Evolutionary conservation across 2,797 vertebrate genomes (phyloP), one percentile per base, ranked within the genome.

Genomic region (Vireo griseus): DNA sequence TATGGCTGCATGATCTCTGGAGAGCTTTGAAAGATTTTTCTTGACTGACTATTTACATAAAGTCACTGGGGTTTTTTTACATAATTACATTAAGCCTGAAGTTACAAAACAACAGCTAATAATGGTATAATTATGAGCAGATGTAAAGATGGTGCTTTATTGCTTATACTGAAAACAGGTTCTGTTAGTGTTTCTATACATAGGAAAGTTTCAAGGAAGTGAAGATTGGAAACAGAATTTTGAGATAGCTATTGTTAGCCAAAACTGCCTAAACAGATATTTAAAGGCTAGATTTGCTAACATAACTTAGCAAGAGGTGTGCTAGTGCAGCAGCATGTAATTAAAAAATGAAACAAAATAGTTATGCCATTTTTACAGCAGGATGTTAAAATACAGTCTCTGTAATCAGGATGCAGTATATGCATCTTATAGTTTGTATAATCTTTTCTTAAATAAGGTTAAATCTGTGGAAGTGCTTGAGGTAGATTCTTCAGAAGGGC

Each of bases 21-120:
- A 71, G n/a, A 59, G 14, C 39, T 16, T 10, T 26, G 42, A 76
- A 69, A 45, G 2, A 3, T 69, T 13, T 71, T 39, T 66, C 9
- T 13, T 45, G 11, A 48, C 13, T 66, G 16, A 25, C 0, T 40
- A 9, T 4, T 47, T 65, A 59, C 2, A 4, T 47, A 59, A 85
- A 59, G 50, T 5, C 5, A 22, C 6, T 35, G 4, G 3, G 0
- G 0, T 26, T 37, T 61, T 76, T 76, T n/a, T 19, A 6, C 4
- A 14, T 31, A 63, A 50, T 16, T 68, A 25, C 16, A 12, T 29
- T 51, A 48, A 78, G 9, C 5, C 5, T 65, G 44, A 73, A 51
- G 25, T 61, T 57, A 22, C 6, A 57, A 72, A 78, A 15, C 28
- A 48, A 20, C 8, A 55, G 12, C 10, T 31, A 65, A 47, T 21